phyloP scores from a whole-genome alignment of 2,797 vertebrate genomes.

The Periophthalmus magnuspinnatus region DNA sequence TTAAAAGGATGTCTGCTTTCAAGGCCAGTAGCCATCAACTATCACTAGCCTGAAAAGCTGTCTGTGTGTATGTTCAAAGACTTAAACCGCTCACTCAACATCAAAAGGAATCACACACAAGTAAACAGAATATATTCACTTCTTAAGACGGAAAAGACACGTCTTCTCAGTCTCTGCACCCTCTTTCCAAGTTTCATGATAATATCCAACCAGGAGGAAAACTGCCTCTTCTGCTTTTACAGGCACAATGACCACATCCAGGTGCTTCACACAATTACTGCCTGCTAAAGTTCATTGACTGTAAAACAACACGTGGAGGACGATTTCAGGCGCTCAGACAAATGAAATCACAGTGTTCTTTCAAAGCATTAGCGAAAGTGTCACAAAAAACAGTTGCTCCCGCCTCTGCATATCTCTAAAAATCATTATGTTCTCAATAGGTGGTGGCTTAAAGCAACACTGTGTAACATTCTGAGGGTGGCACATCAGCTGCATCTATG shows the following conservation, averaged over 20 bases:
- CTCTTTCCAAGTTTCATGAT: conserved; percentile 16
- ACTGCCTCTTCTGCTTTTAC: conserved; percentile 12
- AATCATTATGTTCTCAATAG: neutral
- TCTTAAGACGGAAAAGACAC: conserved; percentile 36
- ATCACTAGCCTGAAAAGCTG: conserved; percentile 10
- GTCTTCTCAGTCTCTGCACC: conserved; percentile 27
- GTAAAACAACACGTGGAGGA: conserved; percentile 63
- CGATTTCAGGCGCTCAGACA: conserved; percentile 47
- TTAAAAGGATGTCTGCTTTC: conserved; percentile 7
- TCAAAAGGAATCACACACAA: conserved; percentile 24
- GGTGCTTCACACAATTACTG: conserved; percentile 28
- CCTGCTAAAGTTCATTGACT: conserved; percentile 51
- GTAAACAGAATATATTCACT: conserved; percentile 13
- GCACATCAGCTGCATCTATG: too few species aligned
- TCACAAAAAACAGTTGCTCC: conserved; percentile 39
- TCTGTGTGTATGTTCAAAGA: conserved; percentile 30
- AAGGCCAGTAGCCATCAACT: neutral
- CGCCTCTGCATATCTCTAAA: conserved; percentile 35
- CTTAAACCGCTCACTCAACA: conserved; percentile 8
- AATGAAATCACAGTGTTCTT: conserved; percentile 59
- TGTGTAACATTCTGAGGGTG: too few species aligned
- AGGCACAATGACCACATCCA: conserved; percentile 32
- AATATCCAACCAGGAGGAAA: conserved; percentile 18
- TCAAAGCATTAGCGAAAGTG: conserved; percentile 56
- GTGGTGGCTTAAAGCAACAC: neutral